Percentiles rank a stretch among this genome's conserved stretches.
phyloP scores from a whole-genome alignment of 2,888 invertebrate genomes.

The Luperina nickerlii region DNA sequence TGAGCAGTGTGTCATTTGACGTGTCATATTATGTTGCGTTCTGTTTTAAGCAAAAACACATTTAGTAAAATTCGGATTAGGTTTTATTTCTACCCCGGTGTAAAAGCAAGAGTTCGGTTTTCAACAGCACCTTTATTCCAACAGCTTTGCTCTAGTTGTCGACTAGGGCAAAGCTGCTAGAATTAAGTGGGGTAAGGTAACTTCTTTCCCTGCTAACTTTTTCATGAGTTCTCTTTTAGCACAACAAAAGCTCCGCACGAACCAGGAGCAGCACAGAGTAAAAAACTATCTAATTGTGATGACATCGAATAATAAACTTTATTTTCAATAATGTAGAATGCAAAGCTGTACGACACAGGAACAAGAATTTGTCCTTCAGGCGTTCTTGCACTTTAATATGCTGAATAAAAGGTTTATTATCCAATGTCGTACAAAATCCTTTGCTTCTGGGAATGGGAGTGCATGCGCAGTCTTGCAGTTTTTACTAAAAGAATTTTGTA shows the following conservation, averaged over 20 bases:
- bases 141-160: neutral
- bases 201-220: neutral
- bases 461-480: neutral
- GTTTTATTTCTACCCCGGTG: neutral
- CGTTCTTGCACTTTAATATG: neutral
- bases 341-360: neutral
- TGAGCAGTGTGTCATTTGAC: conserved; percentile 14
- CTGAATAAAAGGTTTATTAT: neutral
- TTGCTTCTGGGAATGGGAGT: neutral
- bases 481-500: neutral
- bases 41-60: neutral
- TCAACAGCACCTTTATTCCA: neutral
- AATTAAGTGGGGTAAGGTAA: too few species aligned
- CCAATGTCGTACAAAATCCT: neutral
- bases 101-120: neutral
- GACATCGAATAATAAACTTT: neutral
- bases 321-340: neutral
- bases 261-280: neutral
- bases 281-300: neutral
- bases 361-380: too few species aligned
- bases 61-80: neutral
- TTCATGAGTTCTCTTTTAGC: neutral
- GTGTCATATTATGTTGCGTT: conserved; percentile 31
- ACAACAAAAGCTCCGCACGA: neutral
- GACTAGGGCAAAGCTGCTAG: neutral